These are phyloP conservation scores for Pyrrhia umbra DNA, from an alignment of 2,888 invertebrate species.

Conservation along the genomic window DNA sequence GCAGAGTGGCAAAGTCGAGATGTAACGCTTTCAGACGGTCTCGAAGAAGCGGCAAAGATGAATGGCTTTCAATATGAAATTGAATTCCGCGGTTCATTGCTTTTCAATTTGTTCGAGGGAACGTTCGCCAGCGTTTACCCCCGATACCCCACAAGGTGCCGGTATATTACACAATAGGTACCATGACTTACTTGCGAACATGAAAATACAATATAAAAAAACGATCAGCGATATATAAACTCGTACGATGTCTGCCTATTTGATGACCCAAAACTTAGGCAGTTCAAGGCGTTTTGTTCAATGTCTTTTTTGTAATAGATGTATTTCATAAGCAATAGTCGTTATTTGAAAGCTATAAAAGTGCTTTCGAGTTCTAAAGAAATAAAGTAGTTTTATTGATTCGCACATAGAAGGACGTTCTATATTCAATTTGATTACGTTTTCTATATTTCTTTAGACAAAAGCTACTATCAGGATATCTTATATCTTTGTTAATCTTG, in stretches of 20 bases:
- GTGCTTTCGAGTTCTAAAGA: slow-evolving; percentile 41
- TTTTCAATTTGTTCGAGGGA: slow-evolving; percentile 90
- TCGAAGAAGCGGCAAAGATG: slow-evolving; percentile 89
- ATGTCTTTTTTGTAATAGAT: slow-evolving; percentile 26
- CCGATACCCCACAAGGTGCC: slow-evolving; percentile 79
- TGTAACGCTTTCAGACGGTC: slow-evolving; percentile 87
- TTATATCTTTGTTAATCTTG: slow-evolving; percentile 28
- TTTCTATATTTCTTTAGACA: slow-evolving; percentile 27
- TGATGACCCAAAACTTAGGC: slow-evolving; percentile 39
- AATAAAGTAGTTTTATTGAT: slow-evolving; percentile 37
- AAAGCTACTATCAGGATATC: slow-evolving; percentile 19
- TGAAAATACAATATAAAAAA: slow-evolving; percentile 64
- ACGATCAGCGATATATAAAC: slow-evolving; percentile 57
- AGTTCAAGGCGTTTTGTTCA: slow-evolving; percentile 14
- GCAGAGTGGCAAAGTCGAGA: slow-evolving; percentile 85
- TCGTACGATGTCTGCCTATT: slow-evolving; percentile 41
- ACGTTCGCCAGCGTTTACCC: slow-evolving; percentile 85
- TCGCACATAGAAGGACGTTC: slow-evolving; percentile 17
- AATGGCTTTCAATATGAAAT: slow-evolving; percentile 92
- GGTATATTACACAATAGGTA: slow-evolving; percentile 76
- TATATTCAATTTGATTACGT: slow-evolving; percentile 43
- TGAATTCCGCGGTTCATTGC: slow-evolving; percentile 93
- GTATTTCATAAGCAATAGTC: slow-evolving; percentile 28
- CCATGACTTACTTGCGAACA: slow-evolving; percentile 65
- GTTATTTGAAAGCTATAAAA: slow-evolving; percentile 37